Evolutionary conservation across 37 sponge, comb jelly and placozoan genomes (phyloP), one percentile per base, ranked within the genome.

Genomic region (Cliona cf. orientalis): DNA sequence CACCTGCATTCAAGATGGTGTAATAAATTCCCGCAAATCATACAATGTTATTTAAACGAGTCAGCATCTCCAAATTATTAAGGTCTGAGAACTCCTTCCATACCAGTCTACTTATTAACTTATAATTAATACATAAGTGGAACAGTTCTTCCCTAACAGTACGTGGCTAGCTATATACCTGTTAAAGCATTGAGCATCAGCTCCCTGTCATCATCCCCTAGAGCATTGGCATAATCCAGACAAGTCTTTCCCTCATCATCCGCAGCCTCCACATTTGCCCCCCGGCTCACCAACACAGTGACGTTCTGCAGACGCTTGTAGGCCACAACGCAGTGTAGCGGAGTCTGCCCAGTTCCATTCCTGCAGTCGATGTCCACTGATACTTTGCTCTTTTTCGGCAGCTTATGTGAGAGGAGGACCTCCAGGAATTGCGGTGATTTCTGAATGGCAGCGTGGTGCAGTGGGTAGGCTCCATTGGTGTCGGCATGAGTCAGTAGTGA

Each of bases 211-310:
- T 42, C 80, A 21, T 72, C 74, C 35, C 31, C 73, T 45, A 72
- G 72, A 11, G 34, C 62, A 25, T n/a, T 34, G 43, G 79, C 79
- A 53, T 73, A 63, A 29, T 80, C 87, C 44, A 80, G 21, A 19
- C 73, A 58, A 5, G 87, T 74, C 46, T 72, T 79, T 42, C 81
- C 87, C 40, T 87, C 87, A 25, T 63, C 42, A 34, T 87, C 87
- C 19, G 25, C 34, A 17, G 43, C 58, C 9, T 85, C 46, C 25
- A 25, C 29, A 2, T n/a, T 37, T 0, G 85, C 85, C 45, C 78
- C 78, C 3, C 34, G 39, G 19, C 46, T 55, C 0, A 77, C 31
- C 56, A 85, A 58, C 0, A 85, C 29, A 5, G 40, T 34, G 3
- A 42, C 64, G 43, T 29, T 49, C 21, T 71, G 37, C 1, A 49